These are phyloP conservation scores for Argya squamiceps DNA, from an alignment of 2,797 vertebrate species.

Conservation along the genomic window DNA sequence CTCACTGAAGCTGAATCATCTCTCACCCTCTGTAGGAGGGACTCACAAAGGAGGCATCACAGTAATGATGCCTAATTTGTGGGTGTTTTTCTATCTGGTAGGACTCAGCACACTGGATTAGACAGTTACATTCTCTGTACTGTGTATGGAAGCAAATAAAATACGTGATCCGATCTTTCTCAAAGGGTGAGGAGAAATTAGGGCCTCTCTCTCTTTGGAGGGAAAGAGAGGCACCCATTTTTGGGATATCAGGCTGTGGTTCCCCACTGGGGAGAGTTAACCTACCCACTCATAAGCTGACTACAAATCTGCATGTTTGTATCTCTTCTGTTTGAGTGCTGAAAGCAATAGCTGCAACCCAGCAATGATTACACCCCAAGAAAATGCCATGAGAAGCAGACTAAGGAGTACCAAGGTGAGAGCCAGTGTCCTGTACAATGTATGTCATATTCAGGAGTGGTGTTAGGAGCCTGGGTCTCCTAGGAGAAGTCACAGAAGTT, in stretches of 20 bases:
- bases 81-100: not conserved
- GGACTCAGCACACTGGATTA: not conserved
- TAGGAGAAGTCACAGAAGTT: no score
- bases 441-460: not conserved
- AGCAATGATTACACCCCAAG: not conserved
- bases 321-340: not conserved
- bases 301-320: not conserved
- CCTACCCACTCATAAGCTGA: not conserved
- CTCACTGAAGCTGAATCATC: not conserved
- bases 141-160: not conserved
- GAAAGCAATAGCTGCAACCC: not conserved
- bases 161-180: accelerated
- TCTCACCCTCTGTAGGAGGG: not conserved
- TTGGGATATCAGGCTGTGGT: not conserved
- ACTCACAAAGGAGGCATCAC: not conserved
- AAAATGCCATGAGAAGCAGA: not conserved
- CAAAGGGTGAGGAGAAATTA: not conserved
- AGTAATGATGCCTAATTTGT: not conserved
- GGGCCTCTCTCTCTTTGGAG: not conserved
- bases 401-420: not conserved
- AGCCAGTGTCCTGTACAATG: accelerated
- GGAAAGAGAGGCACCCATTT: not conserved
- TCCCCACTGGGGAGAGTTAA: not conserved
- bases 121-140: not conserved
- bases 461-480: not conserved